A percentile compares a stretch with the other conserved stretches of the same genome.
Conservation (phyloP, 2,888 invertebrate genomes). For the Drosophila rellima region DNA sequence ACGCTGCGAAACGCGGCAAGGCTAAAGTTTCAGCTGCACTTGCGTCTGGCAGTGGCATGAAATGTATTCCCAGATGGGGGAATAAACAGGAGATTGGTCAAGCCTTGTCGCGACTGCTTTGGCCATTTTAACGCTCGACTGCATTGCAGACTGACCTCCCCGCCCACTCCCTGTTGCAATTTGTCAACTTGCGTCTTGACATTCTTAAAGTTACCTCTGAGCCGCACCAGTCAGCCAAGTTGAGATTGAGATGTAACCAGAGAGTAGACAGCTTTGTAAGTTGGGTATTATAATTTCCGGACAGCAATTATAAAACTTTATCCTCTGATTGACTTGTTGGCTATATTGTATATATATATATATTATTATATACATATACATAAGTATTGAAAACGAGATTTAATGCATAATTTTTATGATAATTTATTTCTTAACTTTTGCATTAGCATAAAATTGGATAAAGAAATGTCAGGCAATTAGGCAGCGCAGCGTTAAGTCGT, state of each 20-base stretch:
- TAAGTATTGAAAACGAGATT: neutral
- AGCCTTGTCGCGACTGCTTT: constrained; percentile 66
- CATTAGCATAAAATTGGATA: constrained; percentile 61
- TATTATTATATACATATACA: too few species aligned
- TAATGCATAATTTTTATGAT: constrained; percentile 16
- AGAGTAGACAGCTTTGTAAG: constrained; percentile 40
- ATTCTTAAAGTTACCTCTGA: constrained; percentile 67
- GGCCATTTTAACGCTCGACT: constrained; percentile 63
- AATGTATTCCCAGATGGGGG: neutral
- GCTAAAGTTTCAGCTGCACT: constrained; percentile 51
- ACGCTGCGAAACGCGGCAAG: constrained; percentile 34
- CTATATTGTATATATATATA: neutral
- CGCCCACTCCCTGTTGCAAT: constrained; percentile 39
- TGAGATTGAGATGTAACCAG: constrained; percentile 19
- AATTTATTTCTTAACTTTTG: constrained; percentile 43
- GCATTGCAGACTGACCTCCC: constrained; percentile 1
- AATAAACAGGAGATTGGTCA: constrained; percentile 56
- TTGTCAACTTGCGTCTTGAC: constrained; percentile 60
- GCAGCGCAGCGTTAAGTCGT: constrained; percentile 51
- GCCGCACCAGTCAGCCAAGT: constrained; percentile 48
- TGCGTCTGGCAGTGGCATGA: constrained; percentile 45
- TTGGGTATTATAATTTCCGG: constrained; percentile 46
- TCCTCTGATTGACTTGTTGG: constrained; percentile 40
- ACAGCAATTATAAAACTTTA: constrained; percentile 48
- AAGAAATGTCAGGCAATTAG: constrained; percentile 56